A percentile compares a stretch with the other conserved stretches of the same genome.
Conservation (phyloP, 2,888 invertebrate genomes). For the Chrysolina haemoptera region DNA sequence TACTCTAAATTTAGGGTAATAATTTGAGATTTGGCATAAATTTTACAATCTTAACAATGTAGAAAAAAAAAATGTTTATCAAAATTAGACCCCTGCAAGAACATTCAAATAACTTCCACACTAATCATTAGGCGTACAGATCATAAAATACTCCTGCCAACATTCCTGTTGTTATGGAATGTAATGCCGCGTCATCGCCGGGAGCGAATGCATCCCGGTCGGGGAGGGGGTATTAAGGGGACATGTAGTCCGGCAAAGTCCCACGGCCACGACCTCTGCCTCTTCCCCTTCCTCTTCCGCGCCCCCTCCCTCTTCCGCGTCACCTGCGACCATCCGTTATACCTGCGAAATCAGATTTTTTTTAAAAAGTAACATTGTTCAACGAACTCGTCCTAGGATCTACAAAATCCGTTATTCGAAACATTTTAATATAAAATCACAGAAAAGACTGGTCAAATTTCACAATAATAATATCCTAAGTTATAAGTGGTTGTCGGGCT, state of each 20-base stretch:
- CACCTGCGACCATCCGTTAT: constrained; percentile 88
- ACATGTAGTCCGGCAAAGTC: constrained; percentile 65
- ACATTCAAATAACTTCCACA: neutral
- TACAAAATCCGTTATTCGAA: neutral
- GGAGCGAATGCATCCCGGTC: constrained; percentile 29
- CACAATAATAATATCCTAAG: no score
- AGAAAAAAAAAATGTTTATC: neutral
- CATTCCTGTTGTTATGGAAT: constrained; percentile 12
- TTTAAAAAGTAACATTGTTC: constrained; percentile 45
- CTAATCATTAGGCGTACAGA: constrained; percentile 33
- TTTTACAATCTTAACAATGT: no score
- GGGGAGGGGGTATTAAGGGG: constrained; percentile 64
- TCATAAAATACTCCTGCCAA: constrained; percentile 30
- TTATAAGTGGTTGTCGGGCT: no score
- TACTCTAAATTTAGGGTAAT: no score
- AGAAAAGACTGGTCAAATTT: no score
- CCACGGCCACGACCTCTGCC: constrained; percentile 84
- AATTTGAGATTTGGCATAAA: no score
- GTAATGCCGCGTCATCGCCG: constrained; percentile 34
- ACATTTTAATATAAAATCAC: no score
- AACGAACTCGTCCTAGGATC: neutral
- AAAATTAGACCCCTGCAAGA: neutral
- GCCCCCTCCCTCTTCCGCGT: constrained; percentile 91
- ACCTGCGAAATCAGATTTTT: constrained; percentile 70
- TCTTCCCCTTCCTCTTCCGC: constrained; percentile 80